Evolutionary conservation across 2,113 vertebrate genomes (phyloP).

Genomic region (Scartelaos histophorus): DNA sequence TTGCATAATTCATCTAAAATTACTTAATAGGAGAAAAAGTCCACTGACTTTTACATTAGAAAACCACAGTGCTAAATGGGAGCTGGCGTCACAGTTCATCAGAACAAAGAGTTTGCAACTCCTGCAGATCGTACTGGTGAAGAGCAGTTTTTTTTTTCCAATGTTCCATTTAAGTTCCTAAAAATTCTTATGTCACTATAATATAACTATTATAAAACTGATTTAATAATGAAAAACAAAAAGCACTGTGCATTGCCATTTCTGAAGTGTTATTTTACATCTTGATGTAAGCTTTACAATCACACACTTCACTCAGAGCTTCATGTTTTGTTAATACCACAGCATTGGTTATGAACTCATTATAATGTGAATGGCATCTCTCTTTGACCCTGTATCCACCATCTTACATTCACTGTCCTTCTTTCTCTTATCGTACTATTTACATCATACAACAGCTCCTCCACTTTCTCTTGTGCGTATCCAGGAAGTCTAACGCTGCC

Average conservation of each 20-base stretch:
- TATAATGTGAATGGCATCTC: conserved; percentile 59
- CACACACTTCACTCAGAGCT: conserved; percentile 6
- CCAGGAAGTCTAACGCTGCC: conserved; percentile 38
- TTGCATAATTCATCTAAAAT: no score
- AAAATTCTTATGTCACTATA: neutral
- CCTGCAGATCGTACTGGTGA: no score
- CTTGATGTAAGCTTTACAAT: conserved; percentile 4
- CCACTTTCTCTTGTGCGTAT: conserved; percentile 39
- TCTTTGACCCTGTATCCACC: conserved; percentile 11
- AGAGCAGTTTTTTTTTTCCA: no score
- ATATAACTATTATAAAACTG: neutral
- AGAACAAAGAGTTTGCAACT: no score
- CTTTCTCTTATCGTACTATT: conserved; percentile 24
- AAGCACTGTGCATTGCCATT: neutral
- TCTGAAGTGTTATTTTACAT: conserved; percentile 9
- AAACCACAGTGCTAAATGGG: no score
- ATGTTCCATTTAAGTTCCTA: no score
- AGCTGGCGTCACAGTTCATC: no score
- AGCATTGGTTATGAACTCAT: conserved; percentile 44
- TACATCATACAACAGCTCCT: conserved; percentile 46
- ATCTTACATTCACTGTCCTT: conserved; percentile 16
- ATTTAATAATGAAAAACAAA: neutral
- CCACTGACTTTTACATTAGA: no score
- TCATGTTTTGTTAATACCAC: conserved; percentile 32
- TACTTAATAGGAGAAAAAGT: no score